Evolutionary conservation across 2,888 invertebrate species (phyloP).

Genomic region (Meliscaeva auricollis): DNA sequence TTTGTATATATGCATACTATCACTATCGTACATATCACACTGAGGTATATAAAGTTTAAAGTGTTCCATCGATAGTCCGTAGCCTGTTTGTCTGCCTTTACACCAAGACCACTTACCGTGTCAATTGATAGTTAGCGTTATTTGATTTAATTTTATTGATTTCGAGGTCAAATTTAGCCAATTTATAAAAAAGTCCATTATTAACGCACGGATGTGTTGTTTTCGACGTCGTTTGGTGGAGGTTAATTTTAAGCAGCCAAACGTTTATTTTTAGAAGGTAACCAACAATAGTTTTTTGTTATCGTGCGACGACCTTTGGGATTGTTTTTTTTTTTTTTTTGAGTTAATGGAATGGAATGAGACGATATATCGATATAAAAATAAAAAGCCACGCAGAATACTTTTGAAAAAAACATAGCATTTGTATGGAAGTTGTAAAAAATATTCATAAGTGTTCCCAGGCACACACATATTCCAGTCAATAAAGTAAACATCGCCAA

Average conservation of each 20-base stretch:
- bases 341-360: not conserved
- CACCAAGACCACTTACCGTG: constrained; percentile 53
- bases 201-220: constrained; percentile 2
- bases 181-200: constrained; percentile 22
- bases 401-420: too few species aligned
- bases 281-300: not conserved
- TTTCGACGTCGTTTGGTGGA: not conserved
- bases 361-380: not conserved
- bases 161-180: constrained; percentile 57
- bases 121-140: constrained; percentile 70
- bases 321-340: constrained; percentile 13
- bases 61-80: constrained; percentile 17
- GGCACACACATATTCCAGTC: too few species aligned
- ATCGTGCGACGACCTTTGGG: constrained; percentile 51
- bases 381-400: too few species aligned
- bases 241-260: constrained; percentile 23
- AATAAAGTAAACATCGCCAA: too few species aligned
- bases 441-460: too few species aligned
- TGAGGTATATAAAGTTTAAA: constrained; percentile 1
- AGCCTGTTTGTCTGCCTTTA: not conserved
- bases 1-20: constrained; percentile 5
- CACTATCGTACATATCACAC: too few species aligned
- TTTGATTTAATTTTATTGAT: constrained; percentile 69
- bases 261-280: constrained; percentile 33
- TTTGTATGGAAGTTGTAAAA: too few species aligned